A percentile compares a stretch with the other conserved stretches of the same genome.
These are phyloP conservation scores for Oreochromis grahami DNA, from an alignment of 2,797 vertebrate genomes.

Conservation along the genomic window DNA sequence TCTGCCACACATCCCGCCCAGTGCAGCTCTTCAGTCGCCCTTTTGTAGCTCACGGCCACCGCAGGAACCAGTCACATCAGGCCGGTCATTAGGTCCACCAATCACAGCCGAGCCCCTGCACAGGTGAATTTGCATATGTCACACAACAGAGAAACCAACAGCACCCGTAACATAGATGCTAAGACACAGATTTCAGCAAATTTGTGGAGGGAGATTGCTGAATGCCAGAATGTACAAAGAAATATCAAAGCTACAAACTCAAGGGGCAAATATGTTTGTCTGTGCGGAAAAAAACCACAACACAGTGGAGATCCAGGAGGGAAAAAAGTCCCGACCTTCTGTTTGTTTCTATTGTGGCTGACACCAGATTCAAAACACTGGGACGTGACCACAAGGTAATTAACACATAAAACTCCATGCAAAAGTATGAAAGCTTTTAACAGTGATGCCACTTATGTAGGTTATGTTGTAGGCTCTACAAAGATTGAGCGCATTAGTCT, in stretches of 20 bases:
- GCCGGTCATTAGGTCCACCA: no score
- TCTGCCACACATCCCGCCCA: no score
- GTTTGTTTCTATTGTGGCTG: not conserved
- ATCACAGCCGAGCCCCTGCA: no score
- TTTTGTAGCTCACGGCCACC: no score
- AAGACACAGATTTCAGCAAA: not conserved
- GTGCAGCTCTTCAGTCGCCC: no score
- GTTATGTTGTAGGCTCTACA: not conserved
- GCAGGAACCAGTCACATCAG: no score
- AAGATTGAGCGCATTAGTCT: not conserved
- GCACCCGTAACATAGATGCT: no score
- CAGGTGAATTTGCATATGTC: no score
- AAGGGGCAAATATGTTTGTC: not conserved
- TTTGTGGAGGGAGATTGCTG: not conserved
- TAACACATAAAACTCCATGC: not conserved
- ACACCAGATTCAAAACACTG: not conserved
- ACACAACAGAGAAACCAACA: no score
- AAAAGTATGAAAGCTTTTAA: not conserved
- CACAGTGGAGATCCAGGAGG: not conserved
- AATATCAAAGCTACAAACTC: not conserved
- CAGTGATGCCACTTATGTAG: not conserved
- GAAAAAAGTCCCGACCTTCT: not conserved
- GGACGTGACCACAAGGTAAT: not conserved
- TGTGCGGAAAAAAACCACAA: accelerated
- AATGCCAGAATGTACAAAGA: not conserved